Conservation (phyloP, 2,797 vertebrate species). For the Pangasius djambal region DNA sequence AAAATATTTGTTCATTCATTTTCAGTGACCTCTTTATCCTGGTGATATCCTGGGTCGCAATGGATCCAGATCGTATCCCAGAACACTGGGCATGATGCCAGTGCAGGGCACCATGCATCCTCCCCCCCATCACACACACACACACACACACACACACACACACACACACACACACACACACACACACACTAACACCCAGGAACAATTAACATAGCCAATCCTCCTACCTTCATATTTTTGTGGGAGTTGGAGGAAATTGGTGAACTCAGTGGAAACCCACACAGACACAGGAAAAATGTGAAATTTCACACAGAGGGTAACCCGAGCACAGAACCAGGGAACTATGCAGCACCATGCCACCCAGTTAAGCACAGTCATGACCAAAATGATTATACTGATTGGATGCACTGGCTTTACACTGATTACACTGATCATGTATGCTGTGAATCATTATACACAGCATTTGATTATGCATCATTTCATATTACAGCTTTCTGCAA, state of each 20-base stretch:
- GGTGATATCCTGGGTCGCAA: background rate
- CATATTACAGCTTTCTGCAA: background rate
- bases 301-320: background rate
- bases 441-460: background rate
- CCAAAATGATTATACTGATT: background rate
- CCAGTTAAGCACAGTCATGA: background rate
- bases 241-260: background rate
- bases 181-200: background rate
- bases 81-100: background rate
- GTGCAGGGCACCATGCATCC: background rate
- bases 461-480: background rate
- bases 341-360: too few species aligned
- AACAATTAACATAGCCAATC: background rate
- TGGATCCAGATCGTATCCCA: background rate
- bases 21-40: background rate
- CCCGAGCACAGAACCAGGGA: background rate
- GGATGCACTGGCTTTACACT: background rate
- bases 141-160: too few species aligned
- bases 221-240: background rate
- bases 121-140: too few species aligned
- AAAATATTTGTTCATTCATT: background rate
- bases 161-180: too few species aligned
- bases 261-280: background rate
- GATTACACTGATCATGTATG: too few species aligned
- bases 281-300: background rate